These are phyloP conservation scores for Erethizon dorsatum DNA, from an alignment of 2,797 vertebrate genomes.

Conservation along the genomic window DNA sequence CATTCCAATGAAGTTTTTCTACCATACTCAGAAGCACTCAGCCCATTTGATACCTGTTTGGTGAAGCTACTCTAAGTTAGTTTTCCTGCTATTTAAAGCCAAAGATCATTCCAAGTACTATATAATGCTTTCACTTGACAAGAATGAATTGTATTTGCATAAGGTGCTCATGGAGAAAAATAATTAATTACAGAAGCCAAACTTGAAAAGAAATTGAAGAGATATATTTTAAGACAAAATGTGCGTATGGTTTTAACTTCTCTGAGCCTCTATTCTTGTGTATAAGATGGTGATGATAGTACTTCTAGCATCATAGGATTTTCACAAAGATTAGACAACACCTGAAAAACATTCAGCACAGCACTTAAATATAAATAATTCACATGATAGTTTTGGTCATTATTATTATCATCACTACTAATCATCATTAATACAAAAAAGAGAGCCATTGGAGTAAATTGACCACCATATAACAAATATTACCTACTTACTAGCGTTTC, in stretches of 20 bases:
- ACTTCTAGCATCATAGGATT: not conserved
- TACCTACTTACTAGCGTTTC: not conserved
- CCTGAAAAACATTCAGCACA: not conserved
- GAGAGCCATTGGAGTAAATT: not conserved
- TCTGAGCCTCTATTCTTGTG: not conserved
- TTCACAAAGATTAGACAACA: not conserved
- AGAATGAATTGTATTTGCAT: not conserved
- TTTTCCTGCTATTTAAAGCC: not conserved
- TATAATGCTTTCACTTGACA: not conserved
- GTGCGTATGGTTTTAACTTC: not conserved
- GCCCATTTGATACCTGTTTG: not conserved
- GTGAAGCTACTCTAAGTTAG: not conserved
- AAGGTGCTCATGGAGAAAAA: conserved; percentile 12
- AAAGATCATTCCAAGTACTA: not conserved
- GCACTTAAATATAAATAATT: not conserved
- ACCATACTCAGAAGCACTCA: not conserved
- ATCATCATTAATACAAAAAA: not conserved
- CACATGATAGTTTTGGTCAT: not conserved
- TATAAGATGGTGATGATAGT: not conserved
- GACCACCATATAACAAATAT: not conserved
- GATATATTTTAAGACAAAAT: not conserved
- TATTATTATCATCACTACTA: not conserved
- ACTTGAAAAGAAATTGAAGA: not conserved
- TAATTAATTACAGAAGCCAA: conserved; percentile 41
- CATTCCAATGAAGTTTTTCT: not conserved